Evolutionary conservation across 1,140 invertebrate species (phyloP), one percentile per base, ranked within the genome.

Genomic region (Danaus plexippus): DNA sequence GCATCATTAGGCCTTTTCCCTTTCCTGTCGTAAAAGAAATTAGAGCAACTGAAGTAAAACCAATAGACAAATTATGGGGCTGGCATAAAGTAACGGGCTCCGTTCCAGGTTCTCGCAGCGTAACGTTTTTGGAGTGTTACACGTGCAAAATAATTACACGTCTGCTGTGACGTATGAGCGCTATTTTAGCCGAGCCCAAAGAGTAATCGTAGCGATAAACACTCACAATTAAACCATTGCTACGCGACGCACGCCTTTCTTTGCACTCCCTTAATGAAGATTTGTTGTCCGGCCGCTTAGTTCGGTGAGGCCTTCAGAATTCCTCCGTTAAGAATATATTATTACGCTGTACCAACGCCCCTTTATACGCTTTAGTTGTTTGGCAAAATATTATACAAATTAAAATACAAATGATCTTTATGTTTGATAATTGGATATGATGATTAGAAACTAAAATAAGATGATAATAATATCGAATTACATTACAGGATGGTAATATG

Each of bases 201-300:
- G 83, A 86, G 71, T 73, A 80, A 86, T 84, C 66, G 75, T 59
- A 45, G 66, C 73, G 77, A 84, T 86, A 86, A 86, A 84, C 80
- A 79, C 66, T 71, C 67, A 71, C 80, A 86, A 86, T 84, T 84
- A 84, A 86, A 86, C 72, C 79, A 86, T 84, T 81, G 83, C 78
- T 64, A 84, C 69, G 69, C 80, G 80, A 84, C 80, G 78, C 79
- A 80, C 78, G 83, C 74, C 66, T 81, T 80, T 84, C 80, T 82
- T 82, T 82, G 69, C 80, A 75, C 80, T 73, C 66, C 61, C 64
- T 67, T 85, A 83, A 85, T 85, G 73, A 73, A 76, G 78, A 83
- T 83, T 81, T 81, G 76, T 80, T 71, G 65, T 66, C 52, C 43
- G 47, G 46, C 59, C 58, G 59, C 64, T 69, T 64, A 56, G 66